Evolutionary conservation across 2,888 invertebrate genomes (phyloP), one percentile per base, ranked within the genome.

Genomic region (Mongoloraphidia duomilia): DNA sequence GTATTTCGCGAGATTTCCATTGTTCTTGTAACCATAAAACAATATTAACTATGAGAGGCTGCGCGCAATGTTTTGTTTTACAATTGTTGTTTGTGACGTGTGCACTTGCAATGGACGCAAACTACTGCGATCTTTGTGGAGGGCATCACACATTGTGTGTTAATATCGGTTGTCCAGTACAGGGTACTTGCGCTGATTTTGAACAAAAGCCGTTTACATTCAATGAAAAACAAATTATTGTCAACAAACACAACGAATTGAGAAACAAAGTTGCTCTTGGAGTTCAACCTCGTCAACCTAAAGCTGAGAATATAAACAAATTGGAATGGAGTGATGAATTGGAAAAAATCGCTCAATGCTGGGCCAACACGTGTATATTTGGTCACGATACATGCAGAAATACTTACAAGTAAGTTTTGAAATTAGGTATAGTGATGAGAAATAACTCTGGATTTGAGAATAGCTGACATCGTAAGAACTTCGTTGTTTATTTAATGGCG

Each of bases 311-410:
- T 36, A 45, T 45, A 36, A 34, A 14, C 10, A 13, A 17, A 3
- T 9, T 45, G 8, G 33, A 37, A 36, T 37, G 45, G 42, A 41
- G 40, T 17, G 40, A 48, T n/a, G 50, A 46, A 13, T 17, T 11
- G 49, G 46, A 47, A 37, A 13, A 38, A 14, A 44, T 48, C 9
- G 50, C 50, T 38, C 33, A 46, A 33, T 50, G 50, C 34, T 47
- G 44, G 44, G 47, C 39, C 13, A 50, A 50, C 43, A 35, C 38
- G 26, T 50, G 50, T n/a, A 34, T 33, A 17, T 44, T 33, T 44
- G 11, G 13, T 13, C 44, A 44, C 34, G 44, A 44, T 33, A 10
- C 8, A 10, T 44, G 44, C 12, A 17, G 44, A 13, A 34, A 44
- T 44, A 34, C 34, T n/a, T 34, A 17, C 10, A 10, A 34, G 10